A percentile compares a stretch with the other conserved stretches of the same genome.
These are phyloP conservation scores for Malacoctenus gilli DNA, from an alignment of 2,797 vertebrate genomes.

Conservation along the genomic window DNA sequence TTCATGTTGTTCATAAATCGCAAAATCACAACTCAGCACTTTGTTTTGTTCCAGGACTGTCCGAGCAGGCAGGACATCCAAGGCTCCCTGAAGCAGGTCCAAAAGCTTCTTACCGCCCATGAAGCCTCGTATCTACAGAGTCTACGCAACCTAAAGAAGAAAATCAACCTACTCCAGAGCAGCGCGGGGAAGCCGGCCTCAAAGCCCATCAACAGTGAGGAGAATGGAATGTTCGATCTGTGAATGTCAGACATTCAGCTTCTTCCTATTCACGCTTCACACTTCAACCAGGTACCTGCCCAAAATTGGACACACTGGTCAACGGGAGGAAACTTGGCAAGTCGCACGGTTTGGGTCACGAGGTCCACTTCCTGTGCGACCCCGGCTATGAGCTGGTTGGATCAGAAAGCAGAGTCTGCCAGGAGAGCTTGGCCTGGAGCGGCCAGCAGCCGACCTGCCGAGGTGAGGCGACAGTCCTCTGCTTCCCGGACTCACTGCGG, in stretches of 20 bases:
- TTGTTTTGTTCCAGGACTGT: slow-evolving; percentile 79
- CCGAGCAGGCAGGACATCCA: slow-evolving; percentile 80
- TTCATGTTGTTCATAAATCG: too few relatives aligned
- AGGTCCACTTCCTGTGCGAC: slow-evolving; percentile 87
- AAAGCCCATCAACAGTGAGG: slow-evolving; percentile 77
- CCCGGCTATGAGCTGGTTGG: slow-evolving; percentile 83
- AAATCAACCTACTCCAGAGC: slow-evolving; percentile 84
- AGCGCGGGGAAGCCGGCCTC: slow-evolving; percentile 55
- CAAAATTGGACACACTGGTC: slow-evolving; percentile 70
- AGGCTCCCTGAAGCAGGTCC: slow-evolving; percentile 81
- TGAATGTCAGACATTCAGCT: slow-evolving; percentile 1
- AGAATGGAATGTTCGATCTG: neutral
- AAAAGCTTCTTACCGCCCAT: slow-evolving; percentile 86
- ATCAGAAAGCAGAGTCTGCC: slow-evolving; percentile 83
- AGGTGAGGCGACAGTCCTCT: slow-evolving; percentile 70
- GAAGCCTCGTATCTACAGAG: slow-evolving; percentile 84
- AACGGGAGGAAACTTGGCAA: slow-evolving; percentile 85
- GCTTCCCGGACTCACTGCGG: slow-evolving; percentile 1
- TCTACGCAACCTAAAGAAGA: slow-evolving; percentile 81
- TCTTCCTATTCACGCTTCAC: neutral
- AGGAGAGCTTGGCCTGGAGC: slow-evolving; percentile 84
- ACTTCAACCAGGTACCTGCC: slow-evolving; percentile 79
- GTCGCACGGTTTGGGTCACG: slow-evolving; percentile 77
- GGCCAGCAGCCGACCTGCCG: slow-evolving; percentile 83
- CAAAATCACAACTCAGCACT: neutral